Evolutionary conservation across 2,888 invertebrate species (phyloP).

Genomic region (Sinelater perroti): DNA sequence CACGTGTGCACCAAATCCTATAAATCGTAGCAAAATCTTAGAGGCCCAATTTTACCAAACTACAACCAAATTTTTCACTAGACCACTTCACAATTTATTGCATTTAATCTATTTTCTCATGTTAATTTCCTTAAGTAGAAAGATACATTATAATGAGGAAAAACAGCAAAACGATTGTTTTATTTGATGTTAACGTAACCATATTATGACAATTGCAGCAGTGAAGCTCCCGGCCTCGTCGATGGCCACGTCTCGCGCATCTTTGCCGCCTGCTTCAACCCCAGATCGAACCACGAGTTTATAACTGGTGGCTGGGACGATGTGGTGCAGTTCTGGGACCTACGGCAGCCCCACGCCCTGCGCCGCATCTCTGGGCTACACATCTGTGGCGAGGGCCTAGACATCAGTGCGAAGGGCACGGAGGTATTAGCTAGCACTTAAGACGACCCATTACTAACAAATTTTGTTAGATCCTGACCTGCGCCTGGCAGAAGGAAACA

Average conservation of each 20-base stretch:
- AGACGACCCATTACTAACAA: neutral
- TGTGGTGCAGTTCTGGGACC: conserved; percentile 74
- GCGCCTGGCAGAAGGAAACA: conserved; percentile 70
- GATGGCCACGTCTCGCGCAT: conserved; percentile 73
- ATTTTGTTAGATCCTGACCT: conserved; percentile 67
- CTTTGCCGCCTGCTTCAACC: conserved; percentile 72
- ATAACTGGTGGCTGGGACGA: conserved; percentile 76
- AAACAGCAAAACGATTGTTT: too few relatives aligned
- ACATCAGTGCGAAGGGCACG: conserved; percentile 60
- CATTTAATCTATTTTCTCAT: too few relatives aligned
- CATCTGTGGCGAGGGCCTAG: conserved; percentile 73
- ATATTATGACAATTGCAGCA: too few relatives aligned
- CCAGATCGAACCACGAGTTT: conserved; percentile 70
- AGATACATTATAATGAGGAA: too few relatives aligned
- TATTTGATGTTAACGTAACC: too few relatives aligned
- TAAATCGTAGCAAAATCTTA: too few relatives aligned
- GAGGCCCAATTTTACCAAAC: too few relatives aligned
- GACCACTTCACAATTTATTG: too few relatives aligned
- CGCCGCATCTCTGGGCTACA: conserved; percentile 68
- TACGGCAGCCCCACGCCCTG: conserved; percentile 69
- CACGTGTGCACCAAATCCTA: too few relatives aligned
- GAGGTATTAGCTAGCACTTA: conserved; percentile 6
- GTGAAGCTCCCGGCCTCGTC: conserved; percentile 44
- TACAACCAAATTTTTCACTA: too few relatives aligned
- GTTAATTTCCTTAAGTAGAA: too few relatives aligned